These are phyloP conservation scores for Eubucco bourcierii DNA, from an alignment of 2,113 vertebrate species.

Conservation along the genomic window DNA sequence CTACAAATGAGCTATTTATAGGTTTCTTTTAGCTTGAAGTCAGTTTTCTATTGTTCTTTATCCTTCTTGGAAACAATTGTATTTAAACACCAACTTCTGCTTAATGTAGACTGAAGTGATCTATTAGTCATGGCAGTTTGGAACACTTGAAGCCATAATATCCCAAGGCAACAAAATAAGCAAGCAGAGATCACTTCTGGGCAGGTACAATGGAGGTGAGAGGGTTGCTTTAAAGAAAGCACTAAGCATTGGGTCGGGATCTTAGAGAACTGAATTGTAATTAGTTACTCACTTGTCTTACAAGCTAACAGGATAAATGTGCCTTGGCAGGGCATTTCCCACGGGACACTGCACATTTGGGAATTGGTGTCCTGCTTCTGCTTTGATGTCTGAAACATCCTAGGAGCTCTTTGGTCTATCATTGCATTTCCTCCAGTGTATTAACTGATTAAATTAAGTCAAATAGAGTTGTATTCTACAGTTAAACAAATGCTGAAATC, in stretches of 20 bases:
- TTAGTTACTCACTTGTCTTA: constrained; percentile 38
- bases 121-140: constrained; percentile 9
- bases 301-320: constrained; percentile 34
- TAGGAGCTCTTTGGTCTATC: background rate
- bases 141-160: background rate
- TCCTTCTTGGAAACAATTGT: background rate
- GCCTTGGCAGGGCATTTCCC: constrained; percentile 15
- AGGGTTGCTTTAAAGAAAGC: background rate
- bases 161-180: constrained; percentile 24
- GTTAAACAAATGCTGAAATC: background rate
- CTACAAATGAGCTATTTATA: background rate
- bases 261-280: constrained; percentile 58
- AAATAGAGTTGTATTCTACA: background rate
- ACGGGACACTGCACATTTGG: background rate
- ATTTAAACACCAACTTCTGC: background rate
- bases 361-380: background rate
- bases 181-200: background rate
- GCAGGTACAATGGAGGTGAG: background rate
- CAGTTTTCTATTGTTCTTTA: background rate
- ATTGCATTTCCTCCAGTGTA: background rate
- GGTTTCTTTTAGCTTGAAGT: background rate
- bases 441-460: background rate
- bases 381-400: background rate
- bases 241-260: constrained; percentile 9
- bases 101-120: background rate